Conservation (phyloP, 2,797 vertebrate genomes). For the Carcharodon carcharias region DNA sequence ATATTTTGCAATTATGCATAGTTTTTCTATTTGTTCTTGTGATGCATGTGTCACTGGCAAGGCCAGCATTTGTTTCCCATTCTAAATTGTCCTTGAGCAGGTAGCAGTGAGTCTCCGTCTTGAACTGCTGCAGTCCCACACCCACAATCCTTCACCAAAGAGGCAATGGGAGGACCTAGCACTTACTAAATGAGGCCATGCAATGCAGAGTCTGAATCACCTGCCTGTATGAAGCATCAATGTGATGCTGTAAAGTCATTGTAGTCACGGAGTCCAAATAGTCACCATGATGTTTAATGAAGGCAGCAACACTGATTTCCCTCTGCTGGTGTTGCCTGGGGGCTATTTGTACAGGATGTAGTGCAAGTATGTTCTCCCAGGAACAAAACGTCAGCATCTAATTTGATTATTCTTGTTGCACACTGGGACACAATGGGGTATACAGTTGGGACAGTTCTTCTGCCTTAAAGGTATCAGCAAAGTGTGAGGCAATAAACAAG, state of each 20-base stretch:
- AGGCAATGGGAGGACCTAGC: not conserved
- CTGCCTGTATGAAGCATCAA: too few species aligned
- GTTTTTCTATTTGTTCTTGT: too few species aligned
- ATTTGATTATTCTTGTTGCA: not conserved
- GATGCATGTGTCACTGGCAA: too few species aligned
- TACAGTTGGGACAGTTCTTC: not conserved
- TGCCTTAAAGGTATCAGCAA: not conserved
- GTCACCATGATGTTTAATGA: not conserved
- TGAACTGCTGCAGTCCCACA: not conserved
- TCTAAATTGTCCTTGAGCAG: too few species aligned
- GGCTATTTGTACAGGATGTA: not conserved
- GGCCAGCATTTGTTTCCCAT: too few species aligned
- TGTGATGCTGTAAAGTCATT: not conserved
- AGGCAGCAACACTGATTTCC: not conserved
- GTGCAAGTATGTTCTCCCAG: not conserved
- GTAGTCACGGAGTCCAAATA: not conserved
- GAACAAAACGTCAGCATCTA: not conserved
- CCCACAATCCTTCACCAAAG: not conserved
- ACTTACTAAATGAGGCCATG: not conserved
- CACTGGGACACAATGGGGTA: not conserved
- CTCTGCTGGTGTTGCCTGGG: not conserved
- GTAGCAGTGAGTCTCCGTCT: too few species aligned
- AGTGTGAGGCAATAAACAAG: not conserved
- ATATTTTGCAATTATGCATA: not conserved
- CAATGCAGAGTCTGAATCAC: not conserved